phyloP scores from a whole-genome alignment of 2,888 invertebrate genomes.

The Drosophila bunnanda region DNA sequence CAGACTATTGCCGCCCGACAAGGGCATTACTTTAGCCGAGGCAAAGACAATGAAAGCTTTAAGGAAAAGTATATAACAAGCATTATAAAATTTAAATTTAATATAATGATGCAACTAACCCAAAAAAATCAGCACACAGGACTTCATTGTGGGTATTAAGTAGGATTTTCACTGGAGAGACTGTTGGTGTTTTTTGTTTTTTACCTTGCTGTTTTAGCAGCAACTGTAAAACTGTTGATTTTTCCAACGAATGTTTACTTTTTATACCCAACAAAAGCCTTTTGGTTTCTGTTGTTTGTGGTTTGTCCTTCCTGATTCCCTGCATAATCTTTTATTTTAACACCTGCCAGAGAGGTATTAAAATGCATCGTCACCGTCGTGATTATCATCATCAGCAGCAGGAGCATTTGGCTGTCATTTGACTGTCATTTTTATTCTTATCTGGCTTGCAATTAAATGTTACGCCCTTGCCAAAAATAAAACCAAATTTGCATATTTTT shows the following conservation, averaged over 20 bases:
- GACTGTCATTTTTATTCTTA: slow-evolving; percentile 44
- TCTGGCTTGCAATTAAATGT: slow-evolving; percentile 38
- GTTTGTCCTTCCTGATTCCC: slow-evolving; percentile 34
- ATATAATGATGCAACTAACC: slow-evolving; percentile 42
- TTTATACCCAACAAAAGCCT: slow-evolving; percentile 47
- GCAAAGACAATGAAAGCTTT: slow-evolving; percentile 37
- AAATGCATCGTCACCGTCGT: slow-evolving; percentile 48
- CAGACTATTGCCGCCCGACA: slow-evolving; percentile 32
- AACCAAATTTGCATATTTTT: slow-evolving; percentile 63
- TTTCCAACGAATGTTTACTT: slow-evolving; percentile 32
- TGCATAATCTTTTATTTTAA: slow-evolving; percentile 68
- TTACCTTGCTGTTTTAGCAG: slow-evolving; percentile 56
- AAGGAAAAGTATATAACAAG: neutral
- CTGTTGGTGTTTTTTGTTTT: slow-evolving; percentile 12
- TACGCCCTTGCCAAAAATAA: slow-evolving; percentile 30
- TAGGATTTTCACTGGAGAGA: slow-evolving; percentile 33
- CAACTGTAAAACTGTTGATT: slow-evolving; percentile 64
- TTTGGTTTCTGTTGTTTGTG: slow-evolving; percentile 7
- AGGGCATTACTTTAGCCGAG: slow-evolving; percentile 55
- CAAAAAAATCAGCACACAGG: slow-evolving; percentile 37
- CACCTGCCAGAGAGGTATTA: slow-evolving; percentile 69
- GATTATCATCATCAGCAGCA: slow-evolving; percentile 32
- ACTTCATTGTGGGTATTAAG: slow-evolving; percentile 45
- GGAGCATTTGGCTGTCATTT: slow-evolving; percentile 21
- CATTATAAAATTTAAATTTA: neutral